These are phyloP conservation scores for Tetramorium alpestre DNA, from an alignment of 1,140 invertebrate species.

Conservation along the genomic window DNA sequence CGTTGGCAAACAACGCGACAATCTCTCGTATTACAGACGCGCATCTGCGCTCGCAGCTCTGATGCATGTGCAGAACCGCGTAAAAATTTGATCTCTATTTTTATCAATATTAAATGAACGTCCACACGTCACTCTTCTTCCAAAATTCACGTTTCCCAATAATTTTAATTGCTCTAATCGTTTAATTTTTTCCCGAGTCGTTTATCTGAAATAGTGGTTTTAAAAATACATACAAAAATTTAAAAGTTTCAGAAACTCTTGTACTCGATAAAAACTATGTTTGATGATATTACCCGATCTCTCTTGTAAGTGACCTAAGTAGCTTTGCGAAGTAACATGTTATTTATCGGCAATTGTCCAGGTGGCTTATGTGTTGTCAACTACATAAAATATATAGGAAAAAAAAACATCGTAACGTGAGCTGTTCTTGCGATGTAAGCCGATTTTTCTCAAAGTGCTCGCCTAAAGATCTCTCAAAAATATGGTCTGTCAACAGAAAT, in stretches of 20 bases:
- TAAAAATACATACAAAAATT: not conserved
- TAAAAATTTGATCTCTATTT: conserved; percentile 17
- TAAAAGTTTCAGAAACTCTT: not conserved
- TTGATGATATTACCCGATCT: conserved; percentile 5
- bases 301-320: not conserved
- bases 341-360: conserved; percentile 48
- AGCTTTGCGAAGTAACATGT: conserved; percentile 26
- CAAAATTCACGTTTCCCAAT: not conserved
- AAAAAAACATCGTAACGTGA: conserved; percentile 20
- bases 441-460: conserved; percentile 2
- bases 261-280: not conserved
- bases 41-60: not conserved
- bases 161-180: not conserved
- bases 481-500: not conserved
- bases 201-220: not conserved
- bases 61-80: not conserved
- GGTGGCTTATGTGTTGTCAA: conserved; percentile 10
- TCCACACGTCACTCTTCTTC: no score
- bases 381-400: conserved; percentile 27
- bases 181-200: not conserved
- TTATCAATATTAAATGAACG: not conserved
- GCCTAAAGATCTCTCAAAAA: conserved; percentile 8
- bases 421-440: conserved; percentile 1
- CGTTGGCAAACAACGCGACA: conserved; percentile 38
- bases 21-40: conserved; percentile 25